Conservation (phyloP, 2,888 invertebrate genomes). For the Julus scandinavius region DNA sequence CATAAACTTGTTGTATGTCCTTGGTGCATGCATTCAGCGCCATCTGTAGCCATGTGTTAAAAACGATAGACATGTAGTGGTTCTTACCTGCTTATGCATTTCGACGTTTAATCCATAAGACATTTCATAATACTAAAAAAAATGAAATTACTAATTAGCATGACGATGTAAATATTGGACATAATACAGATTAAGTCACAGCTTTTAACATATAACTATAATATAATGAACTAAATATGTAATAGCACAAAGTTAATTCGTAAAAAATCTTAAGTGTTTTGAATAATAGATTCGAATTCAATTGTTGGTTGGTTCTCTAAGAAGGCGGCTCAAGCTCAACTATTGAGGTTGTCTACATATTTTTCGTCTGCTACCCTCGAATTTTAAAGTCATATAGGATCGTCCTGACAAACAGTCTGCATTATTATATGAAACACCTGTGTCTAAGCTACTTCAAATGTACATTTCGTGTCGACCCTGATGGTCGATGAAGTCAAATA, state of each 20-base stretch:
- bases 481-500: background rate
- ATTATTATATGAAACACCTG: background rate
- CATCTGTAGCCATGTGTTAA: no score
- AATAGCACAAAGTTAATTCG: no score
- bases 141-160: background rate
- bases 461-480: background rate
- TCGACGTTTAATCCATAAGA: slow-evolving; percentile 94
- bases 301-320: no score
- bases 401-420: background rate
- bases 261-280: no score
- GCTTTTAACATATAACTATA: no score
- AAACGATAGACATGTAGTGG: background rate
- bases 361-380: background rate
- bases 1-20: no score
- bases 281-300: no score
- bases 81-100: slow-evolving; percentile 90
- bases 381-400: background rate
- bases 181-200: no score
- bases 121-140: slow-evolving; percentile 92
- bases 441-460: background rate
- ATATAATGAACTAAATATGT: no score
- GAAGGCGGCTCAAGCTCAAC: no score
- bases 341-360: background rate
- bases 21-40: no score
- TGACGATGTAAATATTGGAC: background rate